Conservation (phyloP, 2,888 invertebrate genomes). For the Hofmannophila pseudospretella region DNA sequence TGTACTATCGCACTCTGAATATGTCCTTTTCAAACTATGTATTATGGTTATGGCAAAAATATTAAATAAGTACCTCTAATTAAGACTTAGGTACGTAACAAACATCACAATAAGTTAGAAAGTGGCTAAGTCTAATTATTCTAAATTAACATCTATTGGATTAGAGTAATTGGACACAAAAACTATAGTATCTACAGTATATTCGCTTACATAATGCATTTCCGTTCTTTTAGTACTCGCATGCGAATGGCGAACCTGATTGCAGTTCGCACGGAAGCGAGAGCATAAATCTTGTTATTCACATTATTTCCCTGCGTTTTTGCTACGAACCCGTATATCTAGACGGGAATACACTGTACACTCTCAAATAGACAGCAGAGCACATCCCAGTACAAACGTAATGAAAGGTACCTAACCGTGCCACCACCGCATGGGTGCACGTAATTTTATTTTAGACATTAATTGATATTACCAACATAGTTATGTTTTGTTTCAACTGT, state of each 20-base stretch:
- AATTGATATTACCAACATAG: conserved; percentile 42
- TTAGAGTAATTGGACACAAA: too few species aligned
- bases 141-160: too few species aligned
- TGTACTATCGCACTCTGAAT: too few species aligned
- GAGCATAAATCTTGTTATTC: conserved; percentile 7
- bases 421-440: conserved; percentile 27
- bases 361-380: conserved; percentile 49
- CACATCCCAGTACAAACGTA: conserved; percentile 66
- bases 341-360: too few species aligned
- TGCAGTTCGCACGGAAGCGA: conserved; percentile 5
- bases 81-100: too few species aligned
- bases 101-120: too few species aligned
- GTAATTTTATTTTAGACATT: conserved; percentile 57
- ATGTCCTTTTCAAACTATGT: too few species aligned
- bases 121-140: too few species aligned
- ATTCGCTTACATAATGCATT: too few species aligned
- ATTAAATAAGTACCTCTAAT: too few species aligned
- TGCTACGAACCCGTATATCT: neutral
- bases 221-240: conserved; percentile 13
- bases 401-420: conserved; percentile 9
- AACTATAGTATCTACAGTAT: too few species aligned
- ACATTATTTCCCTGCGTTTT: neutral
- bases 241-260: conserved; percentile 1
- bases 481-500: conserved; percentile 79
- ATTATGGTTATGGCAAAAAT: too few species aligned